Base-by-base conservation (phyloP, 2,113 vertebrate genomes). In the Passer domesticus region DNA sequence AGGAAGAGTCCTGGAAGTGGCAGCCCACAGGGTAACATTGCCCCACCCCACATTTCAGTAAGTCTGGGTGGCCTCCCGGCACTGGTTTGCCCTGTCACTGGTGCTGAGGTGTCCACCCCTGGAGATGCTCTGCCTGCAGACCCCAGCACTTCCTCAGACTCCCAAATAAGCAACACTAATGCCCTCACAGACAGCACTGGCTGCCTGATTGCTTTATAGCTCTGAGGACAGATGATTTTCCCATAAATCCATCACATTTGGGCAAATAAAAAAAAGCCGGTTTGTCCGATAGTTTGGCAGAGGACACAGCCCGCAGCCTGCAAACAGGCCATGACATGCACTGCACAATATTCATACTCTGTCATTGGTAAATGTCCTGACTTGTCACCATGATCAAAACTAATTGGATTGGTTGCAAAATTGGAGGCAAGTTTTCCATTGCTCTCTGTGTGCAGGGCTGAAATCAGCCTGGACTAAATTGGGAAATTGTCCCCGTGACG, bases 171-270 rank as follows among this genome's bases (percentile, higher is more conserved):
- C 3, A 39, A 63, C n/a, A n/a, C 35, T 1, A 4, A 7, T 1
- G 7, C 52, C 70, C 72, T 50, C 22, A 21, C 33, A 3, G 62
- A 2, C 52, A n/a, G 63, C 1, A 0, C 23, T 14, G 2, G 15
- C 79, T 76, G 75, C 83, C 56, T 66, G 43, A 59, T 91, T 94
- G 97, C 96, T 96, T 95, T 95, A 47, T 94, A 98, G 97, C 97
- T 97, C 96, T 90, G 97, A 93, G 96, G 88, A 92, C 41, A 80
- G 91, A 83, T 92, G 19, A 92, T 97, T 94, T 96, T 92, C 92
- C 86, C 52, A 30, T 23, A 74, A 81, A 87, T 7, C 27, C 78
- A 63, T 67, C 92, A 15, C 66, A 64, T 90, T 83, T 84, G 88
- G 92, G 68, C 87, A 92, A 31, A 39, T 43, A 56, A 84, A 75